These are phyloP conservation scores for Xenotilapia leptura DNA, from an alignment of 2,113 vertebrate genomes.

Conservation along the genomic window DNA sequence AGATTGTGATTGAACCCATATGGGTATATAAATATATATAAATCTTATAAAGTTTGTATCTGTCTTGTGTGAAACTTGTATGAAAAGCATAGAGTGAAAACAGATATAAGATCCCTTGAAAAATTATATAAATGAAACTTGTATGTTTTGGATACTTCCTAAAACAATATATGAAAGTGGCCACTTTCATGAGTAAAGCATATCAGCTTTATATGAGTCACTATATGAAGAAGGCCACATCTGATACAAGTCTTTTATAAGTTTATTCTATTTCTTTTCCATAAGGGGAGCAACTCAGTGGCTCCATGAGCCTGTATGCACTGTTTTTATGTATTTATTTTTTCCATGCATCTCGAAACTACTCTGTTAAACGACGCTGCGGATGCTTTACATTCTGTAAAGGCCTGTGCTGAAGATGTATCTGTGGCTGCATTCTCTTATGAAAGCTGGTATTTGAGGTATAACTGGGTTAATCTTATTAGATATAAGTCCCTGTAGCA, in stretches of 20 bases:
- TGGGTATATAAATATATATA: too few relatives aligned
- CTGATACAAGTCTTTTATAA: background rate
- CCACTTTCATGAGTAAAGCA: rapidly evolving
- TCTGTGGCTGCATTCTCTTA: background rate
- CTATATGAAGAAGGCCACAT: background rate
- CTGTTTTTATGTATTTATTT: background rate
- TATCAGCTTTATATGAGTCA: rapidly evolving
- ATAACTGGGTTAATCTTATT: background rate
- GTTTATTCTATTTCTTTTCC: background rate
- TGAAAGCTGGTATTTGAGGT: background rate
- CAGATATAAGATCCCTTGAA: background rate
- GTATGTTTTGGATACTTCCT: rapidly evolving
- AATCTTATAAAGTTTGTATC: rapidly evolving
- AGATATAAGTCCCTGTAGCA: background rate
- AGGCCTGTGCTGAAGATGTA: background rate
- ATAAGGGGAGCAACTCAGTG: background rate
- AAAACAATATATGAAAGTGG: background rate
- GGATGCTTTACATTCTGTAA: background rate
- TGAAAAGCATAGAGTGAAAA: background rate
- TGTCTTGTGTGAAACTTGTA: too few relatives aligned
- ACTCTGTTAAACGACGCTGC: background rate
- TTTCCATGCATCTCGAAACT: background rate
- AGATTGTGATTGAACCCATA: too few relatives aligned
- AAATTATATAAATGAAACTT: background rate
- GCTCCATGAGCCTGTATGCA: background rate